Evolutionary conservation across 2,888 invertebrate species (phyloP).

Genomic region (Ennomos erosarius): DNA sequence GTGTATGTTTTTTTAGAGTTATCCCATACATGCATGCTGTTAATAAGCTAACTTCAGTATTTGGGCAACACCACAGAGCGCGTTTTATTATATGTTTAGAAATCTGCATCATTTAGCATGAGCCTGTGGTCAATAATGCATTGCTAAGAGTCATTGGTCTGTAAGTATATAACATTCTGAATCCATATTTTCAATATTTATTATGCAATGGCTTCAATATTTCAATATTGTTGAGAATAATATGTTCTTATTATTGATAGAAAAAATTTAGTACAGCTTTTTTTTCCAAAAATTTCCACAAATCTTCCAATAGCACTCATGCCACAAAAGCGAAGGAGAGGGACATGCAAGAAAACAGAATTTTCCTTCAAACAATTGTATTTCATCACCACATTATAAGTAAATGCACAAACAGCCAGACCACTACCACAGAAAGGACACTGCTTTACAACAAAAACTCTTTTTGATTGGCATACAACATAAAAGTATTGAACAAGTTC

Average conservation of each 20-base stretch:
- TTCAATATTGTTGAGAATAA: too few relatives aligned
- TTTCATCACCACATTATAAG: conserved; percentile 77
- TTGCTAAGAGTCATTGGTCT: too few relatives aligned
- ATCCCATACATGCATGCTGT: conserved; percentile 53
- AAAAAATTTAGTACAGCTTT: too few relatives aligned
- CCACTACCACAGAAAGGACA: conserved; percentile 58
- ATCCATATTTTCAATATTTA: too few relatives aligned
- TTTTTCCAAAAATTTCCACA: background rate
- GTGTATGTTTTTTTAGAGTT: too few relatives aligned
- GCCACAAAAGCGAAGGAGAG: conserved; percentile 62
- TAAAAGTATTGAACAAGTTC: conserved; percentile 13
- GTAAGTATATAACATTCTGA: too few relatives aligned
- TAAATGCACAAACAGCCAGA: conserved; percentile 73
- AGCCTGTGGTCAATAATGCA: conserved; percentile 4
- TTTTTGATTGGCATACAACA: background rate
- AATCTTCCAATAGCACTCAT: conserved; percentile 48
- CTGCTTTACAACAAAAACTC: conserved; percentile 47
- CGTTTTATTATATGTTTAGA: conserved; percentile 31
- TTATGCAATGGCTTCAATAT: too few relatives aligned
- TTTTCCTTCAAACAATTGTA: conserved; percentile 74
- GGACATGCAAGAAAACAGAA: conserved; percentile 82
- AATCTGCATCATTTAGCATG: conserved; percentile 29
- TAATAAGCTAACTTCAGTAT: conserved; percentile 34
- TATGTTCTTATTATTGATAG: too few relatives aligned
- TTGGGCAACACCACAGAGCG: conserved; percentile 44